These are phyloP conservation scores for Cheilinus undulatus DNA, from an alignment of 2,113 vertebrate genomes.

Conservation along the genomic window DNA sequence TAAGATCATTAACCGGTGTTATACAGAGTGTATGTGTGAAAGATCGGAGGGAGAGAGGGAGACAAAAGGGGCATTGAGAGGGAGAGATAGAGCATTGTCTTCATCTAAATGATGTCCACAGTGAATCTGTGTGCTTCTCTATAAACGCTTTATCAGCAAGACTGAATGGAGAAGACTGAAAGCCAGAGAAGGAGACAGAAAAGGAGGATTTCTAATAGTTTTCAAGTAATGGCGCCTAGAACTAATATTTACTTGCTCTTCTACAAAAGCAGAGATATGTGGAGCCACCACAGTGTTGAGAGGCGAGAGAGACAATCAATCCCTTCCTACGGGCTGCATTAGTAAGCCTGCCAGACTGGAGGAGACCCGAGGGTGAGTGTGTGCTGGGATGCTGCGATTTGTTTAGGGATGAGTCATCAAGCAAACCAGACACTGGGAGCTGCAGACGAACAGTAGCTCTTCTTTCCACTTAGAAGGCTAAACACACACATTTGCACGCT, in stretches of 20 bases:
- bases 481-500: slow-evolving; percentile 20
- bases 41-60: not conserved
- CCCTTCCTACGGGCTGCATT: slow-evolving; percentile 15
- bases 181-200: not conserved
- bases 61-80: not conserved
- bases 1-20: slow-evolving; percentile 24
- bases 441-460: slow-evolving; percentile 33
- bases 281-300: not conserved
- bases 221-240: not conserved
- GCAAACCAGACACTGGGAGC: slow-evolving; percentile 51
- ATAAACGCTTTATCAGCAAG: slow-evolving; percentile 1
- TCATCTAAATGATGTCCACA: slow-evolving; percentile 18
- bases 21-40: not conserved
- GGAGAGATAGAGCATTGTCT: not conserved
- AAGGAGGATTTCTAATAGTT: not conserved
- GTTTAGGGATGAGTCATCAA: slow-evolving; percentile 64
- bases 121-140: slow-evolving; percentile 10
- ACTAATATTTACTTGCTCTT: not conserved
- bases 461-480: slow-evolving; percentile 42
- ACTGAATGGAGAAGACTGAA: not conserved
- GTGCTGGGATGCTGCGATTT: slow-evolving; percentile 40
- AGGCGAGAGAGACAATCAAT: slow-evolving; percentile 13
- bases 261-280: not conserved
- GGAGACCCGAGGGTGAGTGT: slow-evolving; percentile 37
- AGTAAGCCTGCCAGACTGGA: slow-evolving; percentile 37